These are phyloP conservation scores for Gnathonemus echidnorhynchus DNA, from an alignment of 2,113 vertebrate species.

Conservation along the genomic window DNA sequence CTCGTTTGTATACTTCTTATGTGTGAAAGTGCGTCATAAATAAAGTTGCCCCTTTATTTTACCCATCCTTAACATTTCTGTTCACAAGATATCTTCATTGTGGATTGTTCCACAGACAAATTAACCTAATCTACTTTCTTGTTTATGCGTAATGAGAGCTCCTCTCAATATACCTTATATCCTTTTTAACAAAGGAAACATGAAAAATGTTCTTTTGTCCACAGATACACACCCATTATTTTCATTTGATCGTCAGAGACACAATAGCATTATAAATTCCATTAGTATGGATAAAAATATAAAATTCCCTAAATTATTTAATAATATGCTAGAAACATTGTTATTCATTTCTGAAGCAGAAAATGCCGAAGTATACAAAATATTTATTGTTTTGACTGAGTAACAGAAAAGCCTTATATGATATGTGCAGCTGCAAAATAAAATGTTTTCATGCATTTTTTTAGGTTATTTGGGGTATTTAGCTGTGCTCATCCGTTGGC, in stretches of 20 bases:
- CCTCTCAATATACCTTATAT: background rate
- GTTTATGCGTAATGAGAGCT: slow-evolving; percentile 42
- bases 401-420: background rate
- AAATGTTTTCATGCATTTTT: background rate
- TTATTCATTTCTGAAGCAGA: background rate
- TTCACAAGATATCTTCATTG: slow-evolving; percentile 5
- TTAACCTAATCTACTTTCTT: slow-evolving; percentile 36
- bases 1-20: too few species aligned
- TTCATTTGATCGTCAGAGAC: slow-evolving; percentile 34
- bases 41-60: background rate
- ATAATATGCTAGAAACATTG: background rate
- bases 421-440: background rate
- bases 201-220: background rate
- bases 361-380: background rate
- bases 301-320: background rate
- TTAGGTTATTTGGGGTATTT: background rate
- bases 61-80: background rate
- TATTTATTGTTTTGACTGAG: background rate
- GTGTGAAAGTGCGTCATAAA: too few species aligned
- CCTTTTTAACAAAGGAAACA: background rate
- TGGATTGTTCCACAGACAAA: slow-evolving; percentile 27
- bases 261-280: slow-evolving; percentile 32
- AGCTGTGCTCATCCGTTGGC: background rate
- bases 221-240: slow-evolving; percentile 14
- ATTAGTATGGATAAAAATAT: slow-evolving; percentile 20